Evolutionary conservation across 2,888 invertebrate genomes (phyloP).

Genomic region (Scrobipalpa atriplicella): DNA sequence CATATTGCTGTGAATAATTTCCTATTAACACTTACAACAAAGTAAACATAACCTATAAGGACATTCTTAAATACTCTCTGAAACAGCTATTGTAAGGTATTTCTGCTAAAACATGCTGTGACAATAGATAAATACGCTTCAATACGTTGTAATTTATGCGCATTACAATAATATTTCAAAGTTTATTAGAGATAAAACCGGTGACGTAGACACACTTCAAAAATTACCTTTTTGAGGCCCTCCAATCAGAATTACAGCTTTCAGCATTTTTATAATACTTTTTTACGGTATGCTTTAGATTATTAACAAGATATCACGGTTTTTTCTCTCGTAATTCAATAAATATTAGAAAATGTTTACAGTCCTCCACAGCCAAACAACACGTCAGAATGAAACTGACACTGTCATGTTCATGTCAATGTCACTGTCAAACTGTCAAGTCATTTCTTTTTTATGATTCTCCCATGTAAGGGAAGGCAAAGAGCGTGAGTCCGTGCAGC

Average conservation of each 20-base stretch:
- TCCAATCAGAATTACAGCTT: constrained; percentile 95
- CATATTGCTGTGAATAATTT: background rate
- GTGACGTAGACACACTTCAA: constrained; percentile 48
- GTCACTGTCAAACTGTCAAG: no score
- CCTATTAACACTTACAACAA: background rate
- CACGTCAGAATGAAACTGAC: constrained; percentile 10
- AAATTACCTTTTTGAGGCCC: constrained; percentile 95
- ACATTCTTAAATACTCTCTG: background rate
- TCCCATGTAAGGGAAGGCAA: no score
- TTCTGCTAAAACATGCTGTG: background rate
- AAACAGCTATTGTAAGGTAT: background rate
- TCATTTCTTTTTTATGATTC: no score
- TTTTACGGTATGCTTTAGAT: background rate
- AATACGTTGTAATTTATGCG: constrained; percentile 20
- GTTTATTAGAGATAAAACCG: constrained; percentile 42
- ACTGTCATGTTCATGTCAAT: constrained; percentile 1
- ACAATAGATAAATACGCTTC: background rate
- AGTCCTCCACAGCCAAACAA: background rate
- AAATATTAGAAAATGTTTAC: background rate
- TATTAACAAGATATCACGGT: background rate
- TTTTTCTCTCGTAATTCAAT: background rate
- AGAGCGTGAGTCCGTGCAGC: no score
- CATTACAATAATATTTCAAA: background rate
- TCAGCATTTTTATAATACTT: constrained; percentile 80
- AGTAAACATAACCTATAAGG: constrained; percentile 21